These are phyloP conservation scores for Etheostoma spectabile DNA, from an alignment of 2,113 vertebrate species.

Conservation along the genomic window DNA sequence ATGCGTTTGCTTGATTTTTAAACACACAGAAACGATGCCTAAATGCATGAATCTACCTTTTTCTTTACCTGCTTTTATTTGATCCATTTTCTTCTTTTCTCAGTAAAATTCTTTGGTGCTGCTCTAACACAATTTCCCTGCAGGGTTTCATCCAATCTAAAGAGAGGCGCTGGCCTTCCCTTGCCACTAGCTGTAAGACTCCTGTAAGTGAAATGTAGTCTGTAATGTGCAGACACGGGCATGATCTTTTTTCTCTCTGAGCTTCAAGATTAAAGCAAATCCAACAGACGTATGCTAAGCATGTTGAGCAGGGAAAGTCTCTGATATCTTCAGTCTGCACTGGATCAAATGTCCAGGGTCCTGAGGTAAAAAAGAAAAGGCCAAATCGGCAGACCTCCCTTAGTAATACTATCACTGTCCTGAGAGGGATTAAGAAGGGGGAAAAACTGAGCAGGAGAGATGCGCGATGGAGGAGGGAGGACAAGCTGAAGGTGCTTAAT, in stretches of 20 bases:
- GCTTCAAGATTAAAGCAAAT: background rate
- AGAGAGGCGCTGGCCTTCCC: background rate
- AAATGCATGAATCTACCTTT: background rate
- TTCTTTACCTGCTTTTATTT: background rate
- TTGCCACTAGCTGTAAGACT: background rate
- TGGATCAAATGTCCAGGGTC: slow-evolving; percentile 11
- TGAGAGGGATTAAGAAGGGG: slow-evolving; percentile 19
- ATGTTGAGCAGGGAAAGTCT: background rate
- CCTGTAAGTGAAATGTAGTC: background rate
- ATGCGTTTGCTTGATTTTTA: background rate
- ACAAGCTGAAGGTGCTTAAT: slow-evolving; percentile 17
- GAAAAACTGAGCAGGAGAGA: background rate
- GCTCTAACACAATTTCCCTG: background rate
- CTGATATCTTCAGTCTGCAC: slow-evolving; percentile 22
- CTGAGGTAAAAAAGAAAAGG: slow-evolving; percentile 12
- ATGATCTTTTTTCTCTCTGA: background rate
- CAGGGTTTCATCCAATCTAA: background rate
- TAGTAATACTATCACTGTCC: slow-evolving; percentile 23
- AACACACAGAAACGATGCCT: background rate
- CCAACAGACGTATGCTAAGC: background rate
- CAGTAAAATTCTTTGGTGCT: background rate
- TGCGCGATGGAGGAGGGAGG: background rate
- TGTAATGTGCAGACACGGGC: background rate
- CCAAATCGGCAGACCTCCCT: background rate
- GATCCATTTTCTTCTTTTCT: background rate